Conservation (phyloP, 2,888 invertebrate species). For the Epistrophella euchroma region DNA sequence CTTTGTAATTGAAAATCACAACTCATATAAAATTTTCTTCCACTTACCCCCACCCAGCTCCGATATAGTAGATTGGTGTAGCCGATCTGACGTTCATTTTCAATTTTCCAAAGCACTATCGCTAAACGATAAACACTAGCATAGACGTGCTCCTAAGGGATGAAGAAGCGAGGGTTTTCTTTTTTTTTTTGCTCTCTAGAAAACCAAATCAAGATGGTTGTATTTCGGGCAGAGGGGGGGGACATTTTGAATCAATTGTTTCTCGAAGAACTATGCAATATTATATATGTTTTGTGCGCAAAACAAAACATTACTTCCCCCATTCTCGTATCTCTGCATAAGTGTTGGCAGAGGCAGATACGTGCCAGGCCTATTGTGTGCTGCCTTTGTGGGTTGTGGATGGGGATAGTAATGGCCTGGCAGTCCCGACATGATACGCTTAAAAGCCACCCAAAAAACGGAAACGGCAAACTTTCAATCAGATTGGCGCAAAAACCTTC, state of each 20-base stretch:
- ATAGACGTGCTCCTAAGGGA: conserved; percentile 39
- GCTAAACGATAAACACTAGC: conserved; percentile 73
- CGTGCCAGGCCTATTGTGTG: conserved; percentile 71
- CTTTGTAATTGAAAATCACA: conserved; percentile 76
- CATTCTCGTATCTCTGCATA: conserved; percentile 4
- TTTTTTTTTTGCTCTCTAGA: conserved; percentile 31
- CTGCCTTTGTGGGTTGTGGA: conserved; percentile 19
- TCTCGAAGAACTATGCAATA: conserved; percentile 69
- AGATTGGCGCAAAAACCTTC: conserved; percentile 75
- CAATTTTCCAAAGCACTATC: conserved; percentile 76
- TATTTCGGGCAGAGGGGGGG: background rate
- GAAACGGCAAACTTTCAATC: conserved; percentile 77
- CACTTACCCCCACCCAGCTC: conserved; percentile 4
- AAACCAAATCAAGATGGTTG: conserved; percentile 68
- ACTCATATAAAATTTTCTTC: conserved; percentile 69
- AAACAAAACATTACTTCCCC: conserved; percentile 69
- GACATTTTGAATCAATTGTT: conserved; percentile 68
- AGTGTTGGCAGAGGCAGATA: conserved; percentile 58
- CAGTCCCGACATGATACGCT: conserved; percentile 75
- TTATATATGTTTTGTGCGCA: conserved; percentile 65
- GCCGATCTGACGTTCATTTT: conserved; percentile 69
- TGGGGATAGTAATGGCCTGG: conserved; percentile 64
- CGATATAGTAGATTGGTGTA: conserved; percentile 35
- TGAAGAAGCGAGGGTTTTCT: background rate
- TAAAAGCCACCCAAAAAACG: conserved; percentile 73